Conservation (phyloP, 1,140 invertebrate genomes). For the Aphaenogaster floridana region DNA sequence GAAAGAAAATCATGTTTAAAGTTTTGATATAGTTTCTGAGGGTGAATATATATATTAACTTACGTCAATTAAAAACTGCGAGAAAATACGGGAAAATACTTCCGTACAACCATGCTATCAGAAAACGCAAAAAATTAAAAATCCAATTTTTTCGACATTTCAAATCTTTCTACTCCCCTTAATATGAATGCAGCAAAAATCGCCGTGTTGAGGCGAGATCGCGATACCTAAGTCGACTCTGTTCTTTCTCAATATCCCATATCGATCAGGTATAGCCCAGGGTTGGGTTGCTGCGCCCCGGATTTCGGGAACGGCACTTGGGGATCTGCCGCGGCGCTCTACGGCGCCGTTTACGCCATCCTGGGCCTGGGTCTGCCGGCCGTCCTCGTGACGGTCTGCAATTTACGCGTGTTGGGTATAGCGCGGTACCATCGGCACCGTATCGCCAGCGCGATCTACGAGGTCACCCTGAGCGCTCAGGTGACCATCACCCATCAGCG, state of each 20-base stretch:
- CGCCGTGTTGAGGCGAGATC: neutral
- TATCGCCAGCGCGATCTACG: conserved; percentile 94
- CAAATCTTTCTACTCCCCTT: too few species aligned
- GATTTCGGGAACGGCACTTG: conserved; percentile 89
- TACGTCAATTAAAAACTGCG: too few species aligned
- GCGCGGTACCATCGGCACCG: conserved; percentile 93
- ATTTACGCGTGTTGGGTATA: conserved; percentile 92
- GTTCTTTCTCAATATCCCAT: conserved; percentile 25
- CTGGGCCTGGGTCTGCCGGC: conserved; percentile 90
- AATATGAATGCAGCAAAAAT: neutral
- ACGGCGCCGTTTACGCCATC: conserved; percentile 89
- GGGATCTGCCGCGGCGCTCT: conserved; percentile 87
- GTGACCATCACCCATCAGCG: conserved; percentile 94
- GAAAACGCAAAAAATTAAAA: too few species aligned
- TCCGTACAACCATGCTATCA: too few species aligned
- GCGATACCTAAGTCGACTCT: neutral
- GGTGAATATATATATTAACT: too few species aligned
- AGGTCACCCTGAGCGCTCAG: conserved; percentile 94
- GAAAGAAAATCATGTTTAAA: too few species aligned
- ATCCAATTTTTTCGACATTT: too few species aligned
- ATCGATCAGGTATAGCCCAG: conserved; percentile 85
- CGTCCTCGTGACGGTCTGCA: conserved; percentile 91
- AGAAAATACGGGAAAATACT: too few species aligned
- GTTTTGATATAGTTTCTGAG: too few species aligned
- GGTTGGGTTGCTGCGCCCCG: conserved; percentile 89